Conservation (phyloP, 2,888 invertebrate genomes). For the Augiades crinisus region DNA sequence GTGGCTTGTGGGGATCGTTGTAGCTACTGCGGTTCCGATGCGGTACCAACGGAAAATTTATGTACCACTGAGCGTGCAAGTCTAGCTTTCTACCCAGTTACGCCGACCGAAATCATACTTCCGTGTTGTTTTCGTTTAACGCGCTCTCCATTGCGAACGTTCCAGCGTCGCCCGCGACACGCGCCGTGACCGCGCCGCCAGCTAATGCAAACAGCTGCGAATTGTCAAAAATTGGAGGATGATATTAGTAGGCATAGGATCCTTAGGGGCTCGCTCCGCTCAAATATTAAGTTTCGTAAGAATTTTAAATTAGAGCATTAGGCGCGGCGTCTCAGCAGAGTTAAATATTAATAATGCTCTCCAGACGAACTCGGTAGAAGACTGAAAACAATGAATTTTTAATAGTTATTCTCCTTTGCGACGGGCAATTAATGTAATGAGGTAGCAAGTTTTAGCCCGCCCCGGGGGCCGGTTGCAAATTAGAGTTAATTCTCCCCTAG, state of each 20-base stretch:
- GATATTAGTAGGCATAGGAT: conserved; percentile 49
- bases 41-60: conserved; percentile 74
- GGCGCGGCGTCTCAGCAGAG: conserved; percentile 62
- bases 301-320: conserved; percentile 77
- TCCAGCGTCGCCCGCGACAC: conserved; percentile 31
- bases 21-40: conserved; percentile 74
- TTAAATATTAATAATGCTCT: conserved; percentile 77
- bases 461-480: conserved; percentile 41
- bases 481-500: conserved; percentile 47
- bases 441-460: conserved; percentile 57
- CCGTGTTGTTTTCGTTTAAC: conserved; percentile 45
- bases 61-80: conserved; percentile 72
- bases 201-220: conserved; percentile 60
- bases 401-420: conserved; percentile 69
- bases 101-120: conserved; percentile 49
- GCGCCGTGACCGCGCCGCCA: conserved; percentile 42
- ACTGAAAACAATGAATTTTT: conserved; percentile 71
- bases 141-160: conserved; percentile 55
- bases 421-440: conserved; percentile 69
- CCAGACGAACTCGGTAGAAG: conserved; percentile 53
- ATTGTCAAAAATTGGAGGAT: conserved; percentile 44
- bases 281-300: conserved; percentile 77
- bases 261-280: conserved; percentile 56
- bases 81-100: conserved; percentile 55
- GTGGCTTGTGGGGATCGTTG: conserved; percentile 53